Evolutionary conservation across 2,797 vertebrate species (phyloP).

Genomic region (Sebastes hubbsi): DNA sequence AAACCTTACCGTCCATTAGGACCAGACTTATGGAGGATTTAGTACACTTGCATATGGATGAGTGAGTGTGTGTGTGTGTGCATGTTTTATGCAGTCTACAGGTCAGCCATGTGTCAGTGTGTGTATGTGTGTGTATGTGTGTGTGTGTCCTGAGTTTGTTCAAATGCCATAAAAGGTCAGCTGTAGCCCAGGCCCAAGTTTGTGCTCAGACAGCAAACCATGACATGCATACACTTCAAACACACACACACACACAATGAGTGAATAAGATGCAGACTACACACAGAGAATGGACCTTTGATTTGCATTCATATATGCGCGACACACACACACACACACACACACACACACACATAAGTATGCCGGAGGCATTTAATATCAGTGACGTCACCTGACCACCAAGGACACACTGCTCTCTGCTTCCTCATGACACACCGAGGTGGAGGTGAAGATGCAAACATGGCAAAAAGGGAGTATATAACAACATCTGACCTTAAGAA

Average conservation of each 20-base stretch:
- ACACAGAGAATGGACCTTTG: not conserved
- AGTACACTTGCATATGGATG: not conserved
- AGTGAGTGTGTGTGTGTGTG: not conserved
- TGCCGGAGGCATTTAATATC: not conserved
- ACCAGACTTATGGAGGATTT: not conserved
- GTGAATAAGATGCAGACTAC: not conserved
- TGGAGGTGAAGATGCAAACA: not conserved
- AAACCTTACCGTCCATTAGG: not conserved
- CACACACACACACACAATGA: constrained; percentile 7
- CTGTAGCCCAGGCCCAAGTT: constrained; percentile 27
- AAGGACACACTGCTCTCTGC: constrained; percentile 6
- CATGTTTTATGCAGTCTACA: constrained; percentile 41
- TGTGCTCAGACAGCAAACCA: constrained; percentile 35
- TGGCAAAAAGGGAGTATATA: not conserved
- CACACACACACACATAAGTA: not conserved
- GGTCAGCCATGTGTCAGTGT: constrained; percentile 42
- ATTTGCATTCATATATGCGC: constrained; percentile 17
- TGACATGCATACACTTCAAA: constrained; percentile 4
- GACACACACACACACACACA: too few species aligned
- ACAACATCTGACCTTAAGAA: not conserved
- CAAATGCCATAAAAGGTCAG: constrained; percentile 73
- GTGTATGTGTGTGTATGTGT: constrained; percentile 5
- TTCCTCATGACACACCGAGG: not conserved
- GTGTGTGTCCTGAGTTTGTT: constrained; percentile 37
- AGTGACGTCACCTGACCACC: constrained; percentile 15